Conservation (phyloP, 2,888 invertebrate species). For the Platycnemis pennipes region DNA sequence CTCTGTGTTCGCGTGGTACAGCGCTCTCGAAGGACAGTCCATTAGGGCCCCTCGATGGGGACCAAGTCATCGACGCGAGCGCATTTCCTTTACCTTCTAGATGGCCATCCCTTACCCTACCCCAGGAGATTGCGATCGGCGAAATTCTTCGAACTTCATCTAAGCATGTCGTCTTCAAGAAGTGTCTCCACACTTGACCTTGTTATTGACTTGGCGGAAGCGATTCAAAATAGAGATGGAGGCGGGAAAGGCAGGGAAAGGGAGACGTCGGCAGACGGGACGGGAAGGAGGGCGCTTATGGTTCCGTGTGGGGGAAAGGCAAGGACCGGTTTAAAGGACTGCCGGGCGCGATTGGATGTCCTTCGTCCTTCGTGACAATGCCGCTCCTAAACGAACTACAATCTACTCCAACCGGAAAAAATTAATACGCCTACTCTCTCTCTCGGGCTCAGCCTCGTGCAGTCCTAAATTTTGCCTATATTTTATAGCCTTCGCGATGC, state of each 20-base stretch:
- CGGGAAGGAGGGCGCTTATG: neutral
- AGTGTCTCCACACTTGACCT: conserved; percentile 3
- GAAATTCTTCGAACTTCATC: neutral
- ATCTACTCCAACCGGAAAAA: conserved; percentile 1
- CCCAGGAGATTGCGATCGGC: neutral
- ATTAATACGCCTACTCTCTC: neutral
- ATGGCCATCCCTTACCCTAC: too few relatives aligned
- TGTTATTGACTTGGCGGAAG: conserved; percentile 44
- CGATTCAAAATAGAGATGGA: conserved; percentile 17
- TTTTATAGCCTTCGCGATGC: too few relatives aligned
- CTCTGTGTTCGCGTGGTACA: neutral
- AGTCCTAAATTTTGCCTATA: neutral
- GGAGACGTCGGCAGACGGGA: neutral
- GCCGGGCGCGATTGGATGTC: neutral
- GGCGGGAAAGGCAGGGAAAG: neutral
- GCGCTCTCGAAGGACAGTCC: neutral
- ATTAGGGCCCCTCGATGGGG: neutral
- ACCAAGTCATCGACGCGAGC: neutral
- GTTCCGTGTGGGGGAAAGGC: neutral
- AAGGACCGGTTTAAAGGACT: conserved; percentile 35
- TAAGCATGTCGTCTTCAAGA: conserved; percentile 29
- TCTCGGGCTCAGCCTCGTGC: neutral
- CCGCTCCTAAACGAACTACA: neutral
- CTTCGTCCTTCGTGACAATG: conserved; percentile 8
- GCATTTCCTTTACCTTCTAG: neutral